phyloP scores from a whole-genome alignment of 2,888 invertebrate species.

The Eledona agricola region DNA sequence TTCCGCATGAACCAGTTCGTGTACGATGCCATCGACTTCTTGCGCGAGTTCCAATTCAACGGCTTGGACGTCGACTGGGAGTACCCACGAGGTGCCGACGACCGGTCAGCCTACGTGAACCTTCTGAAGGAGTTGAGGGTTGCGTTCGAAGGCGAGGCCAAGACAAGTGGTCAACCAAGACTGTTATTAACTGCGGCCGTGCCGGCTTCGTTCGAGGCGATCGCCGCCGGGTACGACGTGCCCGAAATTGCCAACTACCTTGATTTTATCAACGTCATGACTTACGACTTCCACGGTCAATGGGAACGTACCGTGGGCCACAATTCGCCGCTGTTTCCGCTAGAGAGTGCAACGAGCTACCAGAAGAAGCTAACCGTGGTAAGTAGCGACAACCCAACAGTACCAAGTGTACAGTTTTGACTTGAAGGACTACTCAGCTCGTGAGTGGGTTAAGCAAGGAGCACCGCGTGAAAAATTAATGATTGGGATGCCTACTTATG shows the following conservation, averaged over 20 bases:
- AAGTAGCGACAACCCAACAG: too few species aligned
- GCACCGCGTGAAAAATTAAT: conserved; percentile 93
- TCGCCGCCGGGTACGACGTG: conserved; percentile 93
- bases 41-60: conserved; percentile 90
- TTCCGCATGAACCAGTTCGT: conserved; percentile 96
- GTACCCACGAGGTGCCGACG: conserved; percentile 90
- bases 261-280: conserved; percentile 95
- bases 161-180: conserved; percentile 83
- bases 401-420: not conserved
- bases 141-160: conserved; percentile 88
- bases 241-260: conserved; percentile 93
- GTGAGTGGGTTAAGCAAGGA: conserved; percentile 93
- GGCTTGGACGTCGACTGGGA: conserved; percentile 96
- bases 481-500: conserved; percentile 95
- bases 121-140: conserved; percentile 86
- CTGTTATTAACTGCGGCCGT: conserved; percentile 79
- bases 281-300: conserved; percentile 94
- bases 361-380: conserved; percentile 94
- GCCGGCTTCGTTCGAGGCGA: conserved; percentile 92
- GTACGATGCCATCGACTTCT: conserved; percentile 92
- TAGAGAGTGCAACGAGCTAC: conserved; percentile 89
- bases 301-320: conserved; percentile 95
- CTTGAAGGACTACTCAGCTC: conserved; percentile 82
- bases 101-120: conserved; percentile 84
- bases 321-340: conserved; percentile 88